These are phyloP conservation scores for Brachyptera putata DNA, from an alignment of 2,888 invertebrate species.

Conservation along the genomic window DNA sequence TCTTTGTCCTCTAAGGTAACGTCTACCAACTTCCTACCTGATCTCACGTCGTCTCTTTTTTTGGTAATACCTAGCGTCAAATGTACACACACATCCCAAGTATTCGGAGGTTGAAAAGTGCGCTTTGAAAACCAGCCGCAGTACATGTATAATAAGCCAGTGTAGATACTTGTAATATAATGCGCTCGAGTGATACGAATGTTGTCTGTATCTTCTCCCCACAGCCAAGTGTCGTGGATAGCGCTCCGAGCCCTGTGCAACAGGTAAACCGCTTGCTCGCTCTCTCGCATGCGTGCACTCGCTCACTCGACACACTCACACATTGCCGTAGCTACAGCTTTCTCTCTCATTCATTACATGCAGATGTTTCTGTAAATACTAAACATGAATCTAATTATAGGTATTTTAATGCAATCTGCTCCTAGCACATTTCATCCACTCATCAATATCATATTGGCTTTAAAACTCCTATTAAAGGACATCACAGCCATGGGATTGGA, in stretches of 20 bases:
- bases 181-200: background rate
- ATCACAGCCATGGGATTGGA: no score
- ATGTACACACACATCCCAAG: no score
- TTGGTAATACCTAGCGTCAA: no score
- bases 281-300: background rate
- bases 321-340: slow-evolving; percentile 1
- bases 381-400: background rate
- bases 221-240: slow-evolving; percentile 30
- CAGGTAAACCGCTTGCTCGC: slow-evolving; percentile 28
- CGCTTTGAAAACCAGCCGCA: background rate
- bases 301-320: background rate
- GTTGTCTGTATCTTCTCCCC: slow-evolving; percentile 23
- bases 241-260: slow-evolving; percentile 27
- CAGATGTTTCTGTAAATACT: background rate
- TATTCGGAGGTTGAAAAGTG: no score
- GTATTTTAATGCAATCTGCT: background rate
- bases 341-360: background rate
- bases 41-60: no score
- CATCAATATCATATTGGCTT: background rate
- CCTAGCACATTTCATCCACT: no score
- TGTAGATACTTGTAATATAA: slow-evolving; percentile 12
- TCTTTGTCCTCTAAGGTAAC: no score
- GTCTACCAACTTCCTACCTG: no score
- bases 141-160: slow-evolving; percentile 28
- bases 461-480: background rate